Percentiles rank a stretch among this genome's conserved stretches.
phyloP scores from a whole-genome alignment of 2,113 vertebrate species.

The Pitta sordida region DNA sequence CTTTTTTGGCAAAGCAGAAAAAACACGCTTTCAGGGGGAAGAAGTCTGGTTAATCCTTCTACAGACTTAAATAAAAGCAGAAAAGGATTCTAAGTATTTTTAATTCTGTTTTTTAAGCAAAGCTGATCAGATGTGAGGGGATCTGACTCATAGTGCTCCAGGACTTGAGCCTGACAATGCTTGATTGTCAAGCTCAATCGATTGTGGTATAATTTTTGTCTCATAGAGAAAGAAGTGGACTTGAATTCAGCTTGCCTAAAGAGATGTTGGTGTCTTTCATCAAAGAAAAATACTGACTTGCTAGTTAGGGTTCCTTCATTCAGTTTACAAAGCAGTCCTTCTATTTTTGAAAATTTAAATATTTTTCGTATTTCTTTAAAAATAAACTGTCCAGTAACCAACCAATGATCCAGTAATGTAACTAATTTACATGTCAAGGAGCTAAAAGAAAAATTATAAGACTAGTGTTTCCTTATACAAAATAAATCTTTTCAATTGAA shows the following conservation, averaged over 20 bases:
- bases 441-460: background rate
- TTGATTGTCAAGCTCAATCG: too few relatives aligned
- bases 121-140: background rate
- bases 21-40: background rate
- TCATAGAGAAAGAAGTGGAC: background rate
- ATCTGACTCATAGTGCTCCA: background rate
- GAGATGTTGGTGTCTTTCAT: background rate
- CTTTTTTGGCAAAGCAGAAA: background rate
- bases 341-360: conserved; percentile 40
- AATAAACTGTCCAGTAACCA: background rate
- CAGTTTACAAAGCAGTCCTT: background rate
- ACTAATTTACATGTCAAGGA: background rate
- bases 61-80: background rate
- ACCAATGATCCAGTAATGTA: background rate
- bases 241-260: background rate
- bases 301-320: background rate
- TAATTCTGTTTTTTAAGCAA: background rate
- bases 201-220: background rate
- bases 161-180: background rate
- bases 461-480: background rate
- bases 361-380: conserved; percentile 11
- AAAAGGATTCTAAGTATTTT: background rate
- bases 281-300: background rate
- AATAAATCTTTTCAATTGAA: conserved; percentile 21
- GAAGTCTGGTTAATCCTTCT: background rate